Evolutionary conservation across 2,888 invertebrate species (phyloP).

Genomic region (Agrilus cyanescens): DNA sequence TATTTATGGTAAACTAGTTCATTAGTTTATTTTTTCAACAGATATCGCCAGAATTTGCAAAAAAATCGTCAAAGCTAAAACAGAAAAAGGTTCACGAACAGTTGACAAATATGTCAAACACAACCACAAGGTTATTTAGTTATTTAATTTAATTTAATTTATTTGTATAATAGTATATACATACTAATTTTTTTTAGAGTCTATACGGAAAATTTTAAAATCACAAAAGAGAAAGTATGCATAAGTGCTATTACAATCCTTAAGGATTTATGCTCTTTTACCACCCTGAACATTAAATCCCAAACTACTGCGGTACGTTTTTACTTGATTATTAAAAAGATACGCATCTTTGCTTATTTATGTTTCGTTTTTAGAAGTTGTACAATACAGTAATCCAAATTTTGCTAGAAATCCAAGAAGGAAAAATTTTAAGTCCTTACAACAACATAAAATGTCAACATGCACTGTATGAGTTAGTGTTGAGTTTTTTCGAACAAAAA

Average conservation of each 20-base stretch:
- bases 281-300: constrained; percentile 3
- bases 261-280: constrained; percentile 1
- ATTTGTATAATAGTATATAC: too few species aligned
- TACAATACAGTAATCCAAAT: constrained; percentile 9
- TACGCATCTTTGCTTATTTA: too few species aligned
- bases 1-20: background rate
- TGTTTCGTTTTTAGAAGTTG: constrained; percentile 6
- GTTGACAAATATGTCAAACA: too few species aligned
- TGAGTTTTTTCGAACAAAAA: constrained; percentile 8
- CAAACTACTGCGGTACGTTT: constrained; percentile 4
- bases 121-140: too few species aligned
- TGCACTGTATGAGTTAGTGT: constrained; percentile 10
- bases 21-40: too few species aligned
- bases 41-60: too few species aligned
- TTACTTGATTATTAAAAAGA: too few species aligned
- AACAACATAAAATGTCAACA: constrained; percentile 6
- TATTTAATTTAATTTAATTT: too few species aligned
- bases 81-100: too few species aligned
- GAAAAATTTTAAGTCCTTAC: constrained; percentile 8
- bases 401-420: constrained; percentile 9
- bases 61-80: too few species aligned
- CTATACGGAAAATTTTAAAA: background rate
- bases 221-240: constrained; percentile 2
- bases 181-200: background rate
- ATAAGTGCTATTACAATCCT: constrained; percentile 3